These are phyloP conservation scores for Stomatorhinus walkeri DNA, from an alignment of 2,797 vertebrate species.

Conservation along the genomic window DNA sequence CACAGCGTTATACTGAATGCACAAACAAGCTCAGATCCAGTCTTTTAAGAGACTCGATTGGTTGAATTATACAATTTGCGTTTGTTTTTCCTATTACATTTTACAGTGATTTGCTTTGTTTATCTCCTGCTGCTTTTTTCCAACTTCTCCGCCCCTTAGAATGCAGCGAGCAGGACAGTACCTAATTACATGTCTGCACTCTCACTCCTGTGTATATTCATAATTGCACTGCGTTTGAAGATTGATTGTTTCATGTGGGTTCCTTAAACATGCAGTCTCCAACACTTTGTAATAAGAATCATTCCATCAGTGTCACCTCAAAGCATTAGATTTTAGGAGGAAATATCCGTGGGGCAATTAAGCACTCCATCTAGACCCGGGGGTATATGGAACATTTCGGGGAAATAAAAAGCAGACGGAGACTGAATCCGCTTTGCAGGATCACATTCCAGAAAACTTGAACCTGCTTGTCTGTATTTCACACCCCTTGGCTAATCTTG, in stretches of 20 bases:
- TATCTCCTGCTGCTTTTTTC: neutral
- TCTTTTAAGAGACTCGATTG: conserved; percentile 36
- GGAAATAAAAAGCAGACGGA: neutral
- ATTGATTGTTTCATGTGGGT: neutral
- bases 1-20: conserved; percentile 25
- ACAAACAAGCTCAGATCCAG: conserved; percentile 9
- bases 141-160: neutral
- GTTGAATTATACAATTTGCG: neutral
- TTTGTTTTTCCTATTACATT: neutral
- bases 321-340: neutral
- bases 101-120: conserved; percentile 21
- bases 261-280: neutral
- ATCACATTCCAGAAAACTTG: neutral
- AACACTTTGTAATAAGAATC: neutral
- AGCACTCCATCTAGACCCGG: neutral
- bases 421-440: neutral
- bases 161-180: neutral
- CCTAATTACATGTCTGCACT: conserved; percentile 9
- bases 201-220: neutral
- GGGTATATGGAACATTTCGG: neutral
- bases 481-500: neutral
- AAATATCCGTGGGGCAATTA: neutral
- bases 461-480: neutral
- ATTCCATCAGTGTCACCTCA: neutral
- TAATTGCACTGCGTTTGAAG: neutral